Evolutionary conservation across 2,888 invertebrate species (phyloP).

Genomic region (Poecilus cupreus): DNA sequence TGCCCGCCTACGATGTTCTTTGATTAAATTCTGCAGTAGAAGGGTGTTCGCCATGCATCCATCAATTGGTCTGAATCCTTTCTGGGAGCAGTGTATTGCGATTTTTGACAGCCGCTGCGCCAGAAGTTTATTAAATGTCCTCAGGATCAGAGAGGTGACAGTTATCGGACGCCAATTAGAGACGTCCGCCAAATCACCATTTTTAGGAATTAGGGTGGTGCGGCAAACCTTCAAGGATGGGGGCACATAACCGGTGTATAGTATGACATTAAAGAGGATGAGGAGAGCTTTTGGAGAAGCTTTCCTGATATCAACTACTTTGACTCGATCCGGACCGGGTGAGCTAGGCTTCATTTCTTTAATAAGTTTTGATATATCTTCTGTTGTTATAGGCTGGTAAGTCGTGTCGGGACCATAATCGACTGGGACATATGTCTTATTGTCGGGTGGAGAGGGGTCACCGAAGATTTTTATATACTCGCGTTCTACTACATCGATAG

Average conservation of each 20-base stretch:
- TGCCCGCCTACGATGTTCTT: background rate
- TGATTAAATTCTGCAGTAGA: background rate
- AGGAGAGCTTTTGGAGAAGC: too few species aligned
- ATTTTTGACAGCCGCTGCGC: background rate
- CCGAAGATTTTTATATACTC: background rate
- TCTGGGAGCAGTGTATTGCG: background rate
- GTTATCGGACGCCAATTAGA: too few species aligned
- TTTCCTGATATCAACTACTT: too few species aligned
- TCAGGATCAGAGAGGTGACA: background rate
- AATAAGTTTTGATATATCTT: too few species aligned
- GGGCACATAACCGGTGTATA: too few species aligned
- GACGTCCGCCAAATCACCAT: too few species aligned
- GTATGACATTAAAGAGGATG: too few species aligned
- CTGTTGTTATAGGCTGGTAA: background rate
- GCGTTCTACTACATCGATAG: background rate
- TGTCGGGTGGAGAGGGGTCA: background rate
- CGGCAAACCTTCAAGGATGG: too few species aligned
- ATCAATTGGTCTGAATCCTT: constrained; percentile 2
- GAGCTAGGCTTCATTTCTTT: too few species aligned
- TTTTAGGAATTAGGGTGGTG: too few species aligned
- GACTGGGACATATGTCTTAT: background rate
- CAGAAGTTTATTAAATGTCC: background rate
- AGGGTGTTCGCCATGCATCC: constrained; percentile 14
- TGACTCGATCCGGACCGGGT: too few species aligned
- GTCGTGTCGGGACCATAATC: background rate